Base-by-base conservation (phyloP, 2,797 vertebrate genomes). In the Xenopus petersii region DNA sequence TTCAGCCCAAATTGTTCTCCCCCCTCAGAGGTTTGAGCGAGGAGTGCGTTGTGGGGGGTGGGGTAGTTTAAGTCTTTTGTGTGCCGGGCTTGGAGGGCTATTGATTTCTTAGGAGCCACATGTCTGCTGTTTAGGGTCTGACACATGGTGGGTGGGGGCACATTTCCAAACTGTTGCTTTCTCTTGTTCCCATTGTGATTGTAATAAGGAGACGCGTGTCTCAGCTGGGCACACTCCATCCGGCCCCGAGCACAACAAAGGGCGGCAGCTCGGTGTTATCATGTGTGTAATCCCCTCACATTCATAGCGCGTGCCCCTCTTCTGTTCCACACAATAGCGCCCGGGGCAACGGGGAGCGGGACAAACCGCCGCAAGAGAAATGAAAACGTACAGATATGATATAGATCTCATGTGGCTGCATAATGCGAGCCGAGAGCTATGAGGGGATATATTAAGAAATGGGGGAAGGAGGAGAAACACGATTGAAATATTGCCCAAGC, bases 141-240 rank as follows among this genome's bases (percentile, higher is more conserved):
- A 64, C 73, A 75, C 70, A 68, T 69, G 81, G 64, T 59, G 62
- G 60, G 21, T 12, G 75, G 70, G 61, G 71, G 61, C 79, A 42
- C 77, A 72, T 79, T 83, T 83, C 68, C 82, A 85, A 85, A 86
- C 87, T 89, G 88, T 86, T 86, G 83, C 81, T 74, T 51, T 69
- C 82, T 81, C 80, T 75, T 80, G 73, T 66, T 73, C 72, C 75
- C 70, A 79, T 89, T 89, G 81, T 90, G 46, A 91, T 89, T 82
- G 2, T 86, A 91, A 92, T 87, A 87, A 73, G 3, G 80, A 48
- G 64, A 64, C 89, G 84, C 89, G 89, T 91, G 89, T 86, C 88
- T 89, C 85, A 66, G 86, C 86, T 83, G 81, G 15, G 1, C 54
- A 5, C 51, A 17, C 36, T 42, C 61, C 75, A 74, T 36, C 64